A percentile compares a stretch with the other conserved stretches of the same genome.
phyloP scores from a whole-genome alignment of 2,888 invertebrate species.

The Plebejus anna region DNA sequence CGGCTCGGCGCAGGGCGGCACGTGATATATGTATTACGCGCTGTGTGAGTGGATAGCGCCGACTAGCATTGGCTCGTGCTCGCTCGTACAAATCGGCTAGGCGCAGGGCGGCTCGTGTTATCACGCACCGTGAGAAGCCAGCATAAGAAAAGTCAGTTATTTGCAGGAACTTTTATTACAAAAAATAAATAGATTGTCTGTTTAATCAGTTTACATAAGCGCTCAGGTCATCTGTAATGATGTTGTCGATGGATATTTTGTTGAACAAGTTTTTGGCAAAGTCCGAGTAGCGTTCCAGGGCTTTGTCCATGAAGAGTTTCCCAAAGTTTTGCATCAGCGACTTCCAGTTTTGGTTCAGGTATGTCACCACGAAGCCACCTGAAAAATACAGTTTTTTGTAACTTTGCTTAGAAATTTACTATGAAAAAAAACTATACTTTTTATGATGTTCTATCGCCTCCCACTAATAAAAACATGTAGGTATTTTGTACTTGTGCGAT shows the following conservation, averaged over 20 bases:
- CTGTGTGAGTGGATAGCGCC: too few species aligned
- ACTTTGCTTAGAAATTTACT: too few species aligned
- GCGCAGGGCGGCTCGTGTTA: too few species aligned
- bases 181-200: neutral
- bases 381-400: slow-evolving; percentile 34
- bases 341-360: slow-evolving; percentile 51
- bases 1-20: too few species aligned
- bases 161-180: neutral
- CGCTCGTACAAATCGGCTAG: too few species aligned
- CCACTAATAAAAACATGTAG: too few species aligned
- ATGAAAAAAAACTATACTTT: too few species aligned
- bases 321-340: slow-evolving; percentile 42
- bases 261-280: slow-evolving; percentile 44
- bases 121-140: too few species aligned
- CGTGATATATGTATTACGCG: too few species aligned
- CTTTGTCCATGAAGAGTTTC: slow-evolving; percentile 42
- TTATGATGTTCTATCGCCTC: too few species aligned
- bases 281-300: slow-evolving; percentile 37
- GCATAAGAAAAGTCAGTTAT: neutral
- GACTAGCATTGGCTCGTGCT: too few species aligned
- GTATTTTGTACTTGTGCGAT: too few species aligned
- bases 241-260: slow-evolving; percentile 44
- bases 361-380: slow-evolving; percentile 44
- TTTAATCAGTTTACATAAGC: neutral
- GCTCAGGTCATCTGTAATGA: slow-evolving; percentile 42